phyloP scores from a whole-genome alignment of 2,113 vertebrate genomes.

The Laticauda colubrina region DNA sequence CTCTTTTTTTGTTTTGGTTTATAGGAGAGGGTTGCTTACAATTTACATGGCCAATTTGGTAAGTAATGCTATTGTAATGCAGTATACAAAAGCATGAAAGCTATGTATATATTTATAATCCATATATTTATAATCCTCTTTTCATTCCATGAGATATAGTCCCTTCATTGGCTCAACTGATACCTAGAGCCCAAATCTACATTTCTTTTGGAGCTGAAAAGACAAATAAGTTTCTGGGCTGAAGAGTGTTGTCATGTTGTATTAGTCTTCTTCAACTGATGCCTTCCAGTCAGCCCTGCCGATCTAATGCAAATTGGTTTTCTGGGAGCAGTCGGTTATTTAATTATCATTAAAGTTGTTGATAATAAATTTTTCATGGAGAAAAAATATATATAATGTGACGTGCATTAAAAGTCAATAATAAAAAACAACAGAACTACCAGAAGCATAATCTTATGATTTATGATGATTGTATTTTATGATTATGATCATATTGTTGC shows the following conservation, averaged over 20 bases:
- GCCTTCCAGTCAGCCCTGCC: neutral
- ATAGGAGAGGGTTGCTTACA: conserved; percentile 96
- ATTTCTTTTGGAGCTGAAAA: neutral
- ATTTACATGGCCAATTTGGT: conserved; percentile 99
- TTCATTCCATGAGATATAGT: neutral
- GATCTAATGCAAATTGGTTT: neutral
- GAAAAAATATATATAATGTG: neutral
- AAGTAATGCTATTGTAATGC: conserved; percentile 66
- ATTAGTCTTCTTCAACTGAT: neutral
- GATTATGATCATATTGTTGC: neutral
- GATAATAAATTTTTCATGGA: neutral
- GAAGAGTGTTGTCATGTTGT: neutral
- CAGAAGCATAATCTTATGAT: neutral
- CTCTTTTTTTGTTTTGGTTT: conserved; percentile 45
- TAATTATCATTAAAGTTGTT: neutral
- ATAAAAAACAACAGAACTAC: neutral
- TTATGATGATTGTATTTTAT: neutral
- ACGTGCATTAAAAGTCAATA: neutral
- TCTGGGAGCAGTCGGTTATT: neutral
- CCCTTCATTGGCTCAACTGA: neutral
- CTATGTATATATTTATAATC: neutral
- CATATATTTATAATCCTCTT: neutral
- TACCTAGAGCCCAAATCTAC: neutral
- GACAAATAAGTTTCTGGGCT: neutral
- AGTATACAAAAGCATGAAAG: neutral